Evolutionary conservation across 2,888 invertebrate species (phyloP), one percentile per base, ranked within the genome.

Genomic region (Cheiracanthium punctorium): DNA sequence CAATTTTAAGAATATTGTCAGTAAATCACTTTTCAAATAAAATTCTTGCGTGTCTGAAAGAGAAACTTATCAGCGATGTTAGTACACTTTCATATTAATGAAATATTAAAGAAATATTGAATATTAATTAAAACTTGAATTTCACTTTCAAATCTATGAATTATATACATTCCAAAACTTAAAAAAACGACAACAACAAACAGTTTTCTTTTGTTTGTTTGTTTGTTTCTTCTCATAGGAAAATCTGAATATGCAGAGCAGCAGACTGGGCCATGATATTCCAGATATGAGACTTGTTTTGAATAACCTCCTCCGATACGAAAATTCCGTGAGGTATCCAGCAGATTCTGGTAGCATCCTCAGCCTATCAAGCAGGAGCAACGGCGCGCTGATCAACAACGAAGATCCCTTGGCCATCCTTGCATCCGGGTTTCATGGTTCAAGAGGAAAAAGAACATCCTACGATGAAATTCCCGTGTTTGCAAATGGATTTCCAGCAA

Each of bases 401-500:
- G 71, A 65, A 2, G 69, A 79, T 28, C 76, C 76, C 17, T 65
- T 71, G 7, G 75, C 84, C 5, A 24, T 52, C 0, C 32, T 84
- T 8, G 84, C 84, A n/a, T 48, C 79, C 1, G 84, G 84, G 24
- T 84, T 84, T 37, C 41, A 79, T 10, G 84, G 84, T 17, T 84
- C 84, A 1, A 65, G 84, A 12, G 84, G 84, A 20, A 84, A 84
- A 52, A 33, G 73, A 7, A 32, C 65, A 12, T 73, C 79, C 28
- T 73, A 67, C 32, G 70, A 79, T 30, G 79, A 84, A 20, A 73
- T 84, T 24, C 84, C 84, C 7, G 74, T 84, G 1, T 84, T 79
- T 32, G 84, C 84, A 1, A 79, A 84, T 41, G 84, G 84, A 30
- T 84, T 84, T 41, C 84, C 79, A 8, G 84, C 84, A n/a, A 72